Percentiles rank a stretch among this genome's conserved stretches.
These are phyloP conservation scores for Atta colombica DNA, from an alignment of 1,140 invertebrate genomes.

Conservation along the genomic window DNA sequence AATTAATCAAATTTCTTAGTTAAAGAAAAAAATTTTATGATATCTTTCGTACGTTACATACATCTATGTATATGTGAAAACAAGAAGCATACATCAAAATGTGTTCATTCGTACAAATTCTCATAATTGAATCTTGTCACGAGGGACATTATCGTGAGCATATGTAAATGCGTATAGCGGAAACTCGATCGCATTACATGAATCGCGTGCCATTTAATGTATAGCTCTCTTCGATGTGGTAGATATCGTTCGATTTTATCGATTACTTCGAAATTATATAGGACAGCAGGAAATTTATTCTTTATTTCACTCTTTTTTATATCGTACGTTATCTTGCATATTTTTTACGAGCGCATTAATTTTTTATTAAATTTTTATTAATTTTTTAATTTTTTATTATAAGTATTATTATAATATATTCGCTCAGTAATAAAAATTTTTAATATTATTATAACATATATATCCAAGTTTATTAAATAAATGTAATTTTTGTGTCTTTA, in stretches of 20 bases:
- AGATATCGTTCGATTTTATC: neutral
- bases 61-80: neutral
- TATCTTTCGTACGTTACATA: neutral
- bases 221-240: neutral
- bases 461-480: too few relatives aligned
- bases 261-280: neutral
- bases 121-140: constrained; percentile 37
- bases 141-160: constrained; percentile 3
- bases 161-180: constrained; percentile 1
- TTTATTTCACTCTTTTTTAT: neutral
- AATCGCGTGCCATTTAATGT: constrained; percentile 24
- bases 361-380: neutral
- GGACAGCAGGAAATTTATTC: neutral
- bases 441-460: neutral
- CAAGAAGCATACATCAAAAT: neutral
- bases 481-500: too few relatives aligned
- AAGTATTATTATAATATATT: too few relatives aligned
- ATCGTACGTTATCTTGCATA: neutral
- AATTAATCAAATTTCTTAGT: neutral
- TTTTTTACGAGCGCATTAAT: neutral
- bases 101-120: neutral
- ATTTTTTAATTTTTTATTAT: neutral
- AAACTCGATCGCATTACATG: constrained; percentile 35
- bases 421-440: neutral
- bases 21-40: neutral